These are phyloP conservation scores for Heliconius aoede DNA, from an alignment of 2,888 invertebrate genomes.

Conservation along the genomic window DNA sequence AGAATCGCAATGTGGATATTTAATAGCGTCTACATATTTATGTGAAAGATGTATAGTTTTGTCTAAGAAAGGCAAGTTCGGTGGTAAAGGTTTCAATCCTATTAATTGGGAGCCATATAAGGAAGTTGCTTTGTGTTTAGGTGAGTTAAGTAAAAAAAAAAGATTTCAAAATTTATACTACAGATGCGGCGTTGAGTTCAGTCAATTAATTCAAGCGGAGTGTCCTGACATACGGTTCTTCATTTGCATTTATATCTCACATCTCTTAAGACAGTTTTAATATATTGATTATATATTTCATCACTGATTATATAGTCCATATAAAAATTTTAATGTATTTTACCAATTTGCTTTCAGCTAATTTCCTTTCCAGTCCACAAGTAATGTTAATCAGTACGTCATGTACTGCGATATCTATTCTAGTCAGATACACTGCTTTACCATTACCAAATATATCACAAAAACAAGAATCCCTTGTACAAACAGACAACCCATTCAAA, in stretches of 20 bases:
- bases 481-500: constrained; percentile 70
- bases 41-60: constrained; percentile 86
- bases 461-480: constrained; percentile 67
- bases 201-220: background rate
- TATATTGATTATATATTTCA: too few relatives aligned
- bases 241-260: too few relatives aligned
- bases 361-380: constrained; percentile 85
- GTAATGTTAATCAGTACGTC: constrained; percentile 86
- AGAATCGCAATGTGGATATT: constrained; percentile 91
- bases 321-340: background rate
- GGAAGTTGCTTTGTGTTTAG: constrained; percentile 83
- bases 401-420: constrained; percentile 87
- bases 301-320: too few relatives aligned
- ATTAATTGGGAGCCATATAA: constrained; percentile 84
- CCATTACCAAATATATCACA: constrained; percentile 83
- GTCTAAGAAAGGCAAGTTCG: constrained; percentile 71
- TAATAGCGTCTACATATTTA: constrained; percentile 88
- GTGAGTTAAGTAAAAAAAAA: constrained; percentile 66
- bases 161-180: background rate
- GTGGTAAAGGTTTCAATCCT: constrained; percentile 74
- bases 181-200: background rate
- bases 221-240: too few relatives aligned
- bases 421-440: constrained; percentile 87
- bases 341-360: constrained; percentile 74
- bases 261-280: too few relatives aligned